Evolutionary conservation across 2,888 invertebrate genomes (phyloP).

Genomic region (Syritta pipiens): DNA sequence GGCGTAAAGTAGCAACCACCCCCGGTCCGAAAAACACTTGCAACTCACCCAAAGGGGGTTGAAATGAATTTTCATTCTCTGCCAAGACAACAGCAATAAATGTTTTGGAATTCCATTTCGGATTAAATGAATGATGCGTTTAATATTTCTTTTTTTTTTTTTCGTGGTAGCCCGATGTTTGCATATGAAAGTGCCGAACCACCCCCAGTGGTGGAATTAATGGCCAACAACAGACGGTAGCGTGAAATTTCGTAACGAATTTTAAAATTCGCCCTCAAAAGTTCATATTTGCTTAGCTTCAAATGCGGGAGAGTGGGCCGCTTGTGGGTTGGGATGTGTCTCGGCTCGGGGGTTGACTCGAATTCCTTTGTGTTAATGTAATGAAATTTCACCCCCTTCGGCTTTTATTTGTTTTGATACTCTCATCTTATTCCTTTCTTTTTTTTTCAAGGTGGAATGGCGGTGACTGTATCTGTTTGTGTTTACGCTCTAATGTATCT

Average conservation of each 20-base stretch:
- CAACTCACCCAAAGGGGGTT: slow-evolving; percentile 28
- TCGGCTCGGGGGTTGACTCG: slow-evolving; percentile 1
- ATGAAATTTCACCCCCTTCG: slow-evolving; percentile 59
- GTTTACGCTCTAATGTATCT: slow-evolving; percentile 3
- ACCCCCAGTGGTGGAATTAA: slow-evolving; percentile 52
- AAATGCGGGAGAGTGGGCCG: slow-evolving; percentile 33
- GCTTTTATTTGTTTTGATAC: slow-evolving; percentile 40
- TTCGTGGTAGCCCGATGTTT: slow-evolving; percentile 53
- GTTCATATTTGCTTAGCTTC: slow-evolving; percentile 62
- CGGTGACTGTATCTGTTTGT: slow-evolving; percentile 8
- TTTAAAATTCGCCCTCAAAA: slow-evolving; percentile 55
- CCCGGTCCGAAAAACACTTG: slow-evolving; percentile 29
- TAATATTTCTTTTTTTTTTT: slow-evolving; percentile 42
- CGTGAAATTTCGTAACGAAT: slow-evolving; percentile 70
- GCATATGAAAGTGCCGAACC: slow-evolving; percentile 26
- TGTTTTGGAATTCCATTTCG: slow-evolving; percentile 69
- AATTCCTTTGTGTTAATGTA: slow-evolving; percentile 63
- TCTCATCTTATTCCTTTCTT: too few species aligned
- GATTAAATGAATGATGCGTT: slow-evolving; percentile 66
- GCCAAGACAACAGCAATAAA: slow-evolving; percentile 62
- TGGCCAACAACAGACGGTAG: slow-evolving; percentile 61
- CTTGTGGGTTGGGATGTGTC: not conserved
- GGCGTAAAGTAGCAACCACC: not conserved
- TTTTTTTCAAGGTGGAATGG: slow-evolving; percentile 5
- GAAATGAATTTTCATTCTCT: slow-evolving; percentile 31